phyloP scores from a whole-genome alignment of 2,113 vertebrate species.

The Epinephelus fuscoguttatus region DNA sequence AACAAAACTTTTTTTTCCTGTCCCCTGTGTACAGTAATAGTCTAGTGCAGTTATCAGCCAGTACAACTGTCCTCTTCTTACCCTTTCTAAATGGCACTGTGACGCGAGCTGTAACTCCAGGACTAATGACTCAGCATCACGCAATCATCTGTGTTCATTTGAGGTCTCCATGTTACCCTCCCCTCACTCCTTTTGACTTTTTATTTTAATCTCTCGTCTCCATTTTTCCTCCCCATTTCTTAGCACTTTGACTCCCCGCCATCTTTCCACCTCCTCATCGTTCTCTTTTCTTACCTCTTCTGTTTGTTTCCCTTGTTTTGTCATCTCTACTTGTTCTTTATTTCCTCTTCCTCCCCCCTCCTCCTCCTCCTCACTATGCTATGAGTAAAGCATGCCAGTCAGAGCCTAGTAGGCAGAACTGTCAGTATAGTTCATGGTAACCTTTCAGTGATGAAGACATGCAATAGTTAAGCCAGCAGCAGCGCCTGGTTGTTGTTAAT shows the following conservation, averaged over 20 bases:
- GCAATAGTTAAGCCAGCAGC: constrained; percentile 80
- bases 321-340: constrained; percentile 29
- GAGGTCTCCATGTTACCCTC: constrained; percentile 27
- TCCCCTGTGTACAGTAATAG: not conserved
- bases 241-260: not conserved
- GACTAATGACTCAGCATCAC: constrained; percentile 69
- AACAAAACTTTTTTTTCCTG: constrained; percentile 5
- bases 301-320: constrained; percentile 22
- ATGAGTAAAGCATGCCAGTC: constrained; percentile 70
- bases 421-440: constrained; percentile 81
- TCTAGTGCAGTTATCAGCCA: constrained; percentile 3
- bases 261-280: constrained; percentile 13
- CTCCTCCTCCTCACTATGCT: constrained; percentile 45
- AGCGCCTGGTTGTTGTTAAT: constrained; percentile 48
- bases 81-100: constrained; percentile 42
- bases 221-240: not conserved
- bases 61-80: constrained; percentile 27
- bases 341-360: constrained; percentile 40
- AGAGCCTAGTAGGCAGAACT: constrained; percentile 78
- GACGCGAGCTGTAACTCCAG: constrained; percentile 56
- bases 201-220: not conserved
- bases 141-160: constrained; percentile 38
- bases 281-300: constrained; percentile 4
- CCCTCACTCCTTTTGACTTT: not conserved
- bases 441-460: constrained; percentile 83